phyloP scores from a whole-genome alignment of 1,140 invertebrate genomes.

The Aphaenogaster ashmeadi region DNA sequence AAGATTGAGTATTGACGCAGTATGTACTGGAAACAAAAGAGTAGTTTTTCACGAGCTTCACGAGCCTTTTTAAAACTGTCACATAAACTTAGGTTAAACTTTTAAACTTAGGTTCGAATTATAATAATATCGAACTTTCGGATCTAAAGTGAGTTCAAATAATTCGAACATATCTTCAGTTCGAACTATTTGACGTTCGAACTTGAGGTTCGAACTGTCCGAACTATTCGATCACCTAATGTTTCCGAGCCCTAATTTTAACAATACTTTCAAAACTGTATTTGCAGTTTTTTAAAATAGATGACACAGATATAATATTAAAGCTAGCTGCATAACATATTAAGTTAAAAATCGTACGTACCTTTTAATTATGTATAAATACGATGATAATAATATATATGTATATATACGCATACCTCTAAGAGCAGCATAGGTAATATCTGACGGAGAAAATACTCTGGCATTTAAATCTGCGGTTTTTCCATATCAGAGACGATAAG shows the following conservation, averaged over 20 bases:
- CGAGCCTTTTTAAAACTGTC: too few species aligned
- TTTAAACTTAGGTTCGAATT: too few species aligned
- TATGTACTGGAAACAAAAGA: too few species aligned
- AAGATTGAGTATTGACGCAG: too few species aligned
- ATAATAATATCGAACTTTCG: too few species aligned
- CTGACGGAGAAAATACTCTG: not conserved
- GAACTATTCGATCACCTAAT: too few species aligned
- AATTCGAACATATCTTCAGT: too few species aligned
- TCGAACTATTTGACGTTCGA: too few species aligned
- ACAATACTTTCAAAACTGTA: constrained; percentile 4
- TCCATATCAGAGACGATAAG: not conserved
- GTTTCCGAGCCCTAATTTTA: not conserved
- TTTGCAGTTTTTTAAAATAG: constrained; percentile 17
- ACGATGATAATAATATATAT: not conserved
- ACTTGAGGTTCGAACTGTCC: too few species aligned
- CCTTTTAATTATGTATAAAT: not conserved
- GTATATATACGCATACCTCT: not conserved
- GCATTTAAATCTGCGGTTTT: not conserved
- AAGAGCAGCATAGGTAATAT: not conserved
- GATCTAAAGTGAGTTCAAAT: too few species aligned
- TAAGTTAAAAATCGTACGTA: not conserved
- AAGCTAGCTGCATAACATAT: not conserved
- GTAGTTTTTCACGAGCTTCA: too few species aligned
- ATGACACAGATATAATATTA: constrained; percentile 22
- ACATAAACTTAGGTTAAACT: too few species aligned